phyloP scores from a whole-genome alignment of 2,888 invertebrate genomes.

The Charanyca ferruginea region DNA sequence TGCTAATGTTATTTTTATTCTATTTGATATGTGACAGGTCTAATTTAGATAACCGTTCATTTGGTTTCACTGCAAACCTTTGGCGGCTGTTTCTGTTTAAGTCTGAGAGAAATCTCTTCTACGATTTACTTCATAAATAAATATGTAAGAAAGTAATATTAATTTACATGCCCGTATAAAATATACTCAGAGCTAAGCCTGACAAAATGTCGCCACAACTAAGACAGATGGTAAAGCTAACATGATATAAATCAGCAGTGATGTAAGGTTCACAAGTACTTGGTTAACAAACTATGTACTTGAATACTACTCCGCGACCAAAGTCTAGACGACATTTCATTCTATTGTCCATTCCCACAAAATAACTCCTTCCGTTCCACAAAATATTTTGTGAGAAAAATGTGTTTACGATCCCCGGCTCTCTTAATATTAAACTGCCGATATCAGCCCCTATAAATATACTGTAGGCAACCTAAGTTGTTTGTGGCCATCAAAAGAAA shows the following conservation, averaged over 20 bases:
- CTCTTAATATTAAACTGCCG: constrained; percentile 35
- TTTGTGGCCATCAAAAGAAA: constrained; percentile 35
- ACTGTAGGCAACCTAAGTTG: constrained; percentile 36
- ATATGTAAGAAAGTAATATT: constrained; percentile 2
- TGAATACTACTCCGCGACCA: constrained; percentile 8
- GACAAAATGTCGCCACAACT: constrained; percentile 12
- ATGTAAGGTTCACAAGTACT: constrained; percentile 25
- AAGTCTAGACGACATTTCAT: constrained; percentile 49
- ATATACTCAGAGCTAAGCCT: constrained; percentile 2
- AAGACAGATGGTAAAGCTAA: constrained; percentile 40
- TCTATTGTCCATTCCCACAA: constrained; percentile 26
- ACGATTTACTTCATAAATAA: not conserved
- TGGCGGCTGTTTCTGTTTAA: not conserved
- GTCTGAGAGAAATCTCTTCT: not conserved
- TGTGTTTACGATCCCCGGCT: constrained; percentile 38
- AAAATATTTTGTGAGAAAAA: constrained; percentile 30
- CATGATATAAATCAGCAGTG: constrained; percentile 54
- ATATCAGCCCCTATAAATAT: constrained; percentile 42
- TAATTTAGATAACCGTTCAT: constrained; percentile 12
- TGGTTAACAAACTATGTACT: constrained; percentile 21
- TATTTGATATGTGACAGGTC: not conserved
- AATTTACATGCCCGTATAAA: not conserved
- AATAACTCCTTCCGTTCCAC: constrained; percentile 27
- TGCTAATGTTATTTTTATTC: not conserved
- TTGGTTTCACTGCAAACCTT: not conserved